These are phyloP conservation scores for Diachasmimorpha longicaudata DNA, from an alignment of 1,140 invertebrate genomes.

Conservation along the genomic window DNA sequence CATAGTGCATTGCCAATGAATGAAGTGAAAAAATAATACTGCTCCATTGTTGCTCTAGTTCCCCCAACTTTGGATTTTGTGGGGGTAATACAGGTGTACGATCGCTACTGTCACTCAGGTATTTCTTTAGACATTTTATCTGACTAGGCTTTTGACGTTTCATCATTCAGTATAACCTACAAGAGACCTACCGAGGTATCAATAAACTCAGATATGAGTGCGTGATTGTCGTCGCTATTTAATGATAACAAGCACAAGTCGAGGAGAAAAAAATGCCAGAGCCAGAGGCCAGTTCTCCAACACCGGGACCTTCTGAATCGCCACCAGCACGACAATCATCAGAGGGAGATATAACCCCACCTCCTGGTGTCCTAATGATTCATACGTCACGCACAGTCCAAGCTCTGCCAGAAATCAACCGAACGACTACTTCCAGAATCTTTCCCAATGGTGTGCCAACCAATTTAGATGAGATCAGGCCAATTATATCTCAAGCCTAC, in stretches of 20 bases:
- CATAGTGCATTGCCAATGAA: neutral
- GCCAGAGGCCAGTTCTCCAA: neutral
- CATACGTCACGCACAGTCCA: neutral
- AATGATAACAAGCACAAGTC: neutral
- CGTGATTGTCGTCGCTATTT: neutral
- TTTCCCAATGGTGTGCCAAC: conserved; percentile 1
- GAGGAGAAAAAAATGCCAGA: neutral
- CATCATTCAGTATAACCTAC: neutral
- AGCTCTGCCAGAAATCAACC: neutral
- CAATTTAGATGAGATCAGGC: conserved; percentile 2
- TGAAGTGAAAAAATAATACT: neutral
- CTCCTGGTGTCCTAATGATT: neutral
- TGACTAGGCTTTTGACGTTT: neutral
- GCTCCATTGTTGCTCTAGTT: neutral
- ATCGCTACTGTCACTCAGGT: neutral
- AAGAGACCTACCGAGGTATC: neutral
- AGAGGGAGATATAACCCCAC: neutral
- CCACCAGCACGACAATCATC: neutral
- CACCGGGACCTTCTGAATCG: neutral
- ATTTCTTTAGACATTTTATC: neutral
- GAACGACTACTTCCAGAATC: neutral
- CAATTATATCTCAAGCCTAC: neutral
- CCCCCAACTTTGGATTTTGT: neutral
- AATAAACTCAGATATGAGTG: neutral
- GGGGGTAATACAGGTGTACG: neutral